These are phyloP conservation scores for Saxicola maurus DNA, from an alignment of 2,797 vertebrate genomes.

Conservation along the genomic window DNA sequence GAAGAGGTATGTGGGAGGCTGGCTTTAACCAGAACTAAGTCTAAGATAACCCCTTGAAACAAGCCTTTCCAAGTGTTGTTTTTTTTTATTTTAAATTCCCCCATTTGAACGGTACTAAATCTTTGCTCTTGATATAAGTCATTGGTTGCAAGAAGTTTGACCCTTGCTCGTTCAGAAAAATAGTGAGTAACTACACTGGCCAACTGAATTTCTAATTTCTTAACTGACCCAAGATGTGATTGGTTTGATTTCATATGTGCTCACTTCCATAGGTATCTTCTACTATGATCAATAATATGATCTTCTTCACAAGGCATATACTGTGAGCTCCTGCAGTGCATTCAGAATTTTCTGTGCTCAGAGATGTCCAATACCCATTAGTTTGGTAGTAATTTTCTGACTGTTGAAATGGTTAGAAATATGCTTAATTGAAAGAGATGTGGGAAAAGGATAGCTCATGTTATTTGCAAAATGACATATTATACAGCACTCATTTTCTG, in stretches of 20 bases:
- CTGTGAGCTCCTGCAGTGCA: not conserved
- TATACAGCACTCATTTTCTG: not conserved
- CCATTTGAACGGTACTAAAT: not conserved
- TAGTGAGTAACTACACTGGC: not conserved
- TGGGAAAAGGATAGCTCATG: not conserved
- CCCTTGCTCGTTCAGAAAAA: not conserved
- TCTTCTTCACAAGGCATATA: not conserved
- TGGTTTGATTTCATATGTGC: not conserved
- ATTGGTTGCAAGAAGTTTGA: not conserved
- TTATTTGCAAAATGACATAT: not conserved
- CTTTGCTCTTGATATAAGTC: not conserved
- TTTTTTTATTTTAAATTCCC: not conserved
- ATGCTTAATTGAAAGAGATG: not conserved
- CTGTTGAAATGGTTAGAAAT: not conserved
- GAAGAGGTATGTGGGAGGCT: not conserved
- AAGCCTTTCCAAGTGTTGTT: not conserved
- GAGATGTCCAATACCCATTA: not conserved
- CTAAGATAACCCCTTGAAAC: not conserved
- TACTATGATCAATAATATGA: not conserved
- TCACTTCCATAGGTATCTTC: not conserved
- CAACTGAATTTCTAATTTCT: not conserved
- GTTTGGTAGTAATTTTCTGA: not conserved
- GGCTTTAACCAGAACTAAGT: not conserved
- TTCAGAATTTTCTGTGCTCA: not conserved
- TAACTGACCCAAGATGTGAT: not conserved